Evolutionary conservation across 2,113 vertebrate genomes (phyloP).

Genomic region (Acrocephalus arundinaceus): DNA sequence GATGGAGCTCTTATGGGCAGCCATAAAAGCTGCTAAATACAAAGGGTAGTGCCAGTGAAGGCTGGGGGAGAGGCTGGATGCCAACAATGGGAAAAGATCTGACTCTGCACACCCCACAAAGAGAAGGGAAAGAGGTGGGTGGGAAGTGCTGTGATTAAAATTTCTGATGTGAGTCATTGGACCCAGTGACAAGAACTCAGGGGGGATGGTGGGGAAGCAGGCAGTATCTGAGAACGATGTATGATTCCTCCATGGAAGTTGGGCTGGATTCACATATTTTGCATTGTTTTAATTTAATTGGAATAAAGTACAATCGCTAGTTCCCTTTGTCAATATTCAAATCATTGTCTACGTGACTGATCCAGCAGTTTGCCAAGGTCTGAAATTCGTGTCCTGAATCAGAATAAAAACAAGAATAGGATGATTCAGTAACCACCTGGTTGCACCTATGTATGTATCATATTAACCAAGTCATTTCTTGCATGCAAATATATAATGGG

Average conservation of each 20-base stretch:
- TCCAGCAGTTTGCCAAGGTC: neutral
- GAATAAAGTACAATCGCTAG: neutral
- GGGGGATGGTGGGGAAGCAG: neutral
- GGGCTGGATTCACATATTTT: neutral
- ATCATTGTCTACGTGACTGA: neutral
- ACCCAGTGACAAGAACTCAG: neutral
- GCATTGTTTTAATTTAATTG: neutral
- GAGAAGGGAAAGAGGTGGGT: neutral
- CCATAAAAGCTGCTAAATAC: neutral
- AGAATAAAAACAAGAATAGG: neutral
- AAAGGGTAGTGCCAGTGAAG: neutral
- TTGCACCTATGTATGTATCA: slow-evolving; percentile 17
- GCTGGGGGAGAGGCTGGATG: neutral
- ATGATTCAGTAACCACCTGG: neutral
- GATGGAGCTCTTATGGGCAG: neutral
- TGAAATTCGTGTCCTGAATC: neutral
- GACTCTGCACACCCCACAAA: neutral
- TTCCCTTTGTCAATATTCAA: neutral
- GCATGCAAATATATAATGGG: neutral
- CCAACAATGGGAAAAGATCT: neutral
- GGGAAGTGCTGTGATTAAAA: neutral
- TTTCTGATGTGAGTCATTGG: neutral
- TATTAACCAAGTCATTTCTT: neutral
- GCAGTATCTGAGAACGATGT: neutral
- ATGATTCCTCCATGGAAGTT: neutral